Evolutionary conservation across 2,113 vertebrate genomes (phyloP).

Genomic region (Fregata magnificens): DNA sequence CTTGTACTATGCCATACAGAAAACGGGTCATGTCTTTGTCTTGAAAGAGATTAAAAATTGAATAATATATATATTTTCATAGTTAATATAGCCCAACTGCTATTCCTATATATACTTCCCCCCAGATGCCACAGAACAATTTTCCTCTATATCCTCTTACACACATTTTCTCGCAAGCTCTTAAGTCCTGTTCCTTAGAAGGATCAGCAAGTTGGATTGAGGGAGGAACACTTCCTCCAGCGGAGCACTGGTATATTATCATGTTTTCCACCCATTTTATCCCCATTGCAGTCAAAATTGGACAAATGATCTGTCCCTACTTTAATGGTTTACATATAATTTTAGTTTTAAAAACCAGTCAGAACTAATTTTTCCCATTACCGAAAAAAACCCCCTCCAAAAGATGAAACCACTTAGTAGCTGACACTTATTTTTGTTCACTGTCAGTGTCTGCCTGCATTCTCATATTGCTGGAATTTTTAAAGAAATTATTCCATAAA

Average conservation of each 20-base stretch:
- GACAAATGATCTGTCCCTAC: conserved; percentile 21
- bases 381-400: background rate
- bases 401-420: conserved; percentile 55
- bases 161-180: conserved; percentile 30
- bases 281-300: conserved; percentile 22
- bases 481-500: conserved; percentile 68
- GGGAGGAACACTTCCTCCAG: conserved; percentile 31
- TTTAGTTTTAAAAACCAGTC: conserved; percentile 41
- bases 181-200: conserved; percentile 21
- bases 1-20: background rate
- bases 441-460: conserved; percentile 30
- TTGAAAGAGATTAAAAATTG: background rate
- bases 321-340: conserved; percentile 38
- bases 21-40: background rate
- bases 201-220: conserved; percentile 23
- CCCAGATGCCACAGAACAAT: conserved; percentile 6
- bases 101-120: background rate
- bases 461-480: conserved; percentile 67
- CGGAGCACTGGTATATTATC: background rate
- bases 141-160: conserved; percentile 39
- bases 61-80: background rate
- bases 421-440: conserved; percentile 58
- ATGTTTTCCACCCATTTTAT: conserved; percentile 60
- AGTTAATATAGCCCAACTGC: background rate
- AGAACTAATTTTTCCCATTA: conserved; percentile 51